Conservation (phyloP, 2,113 vertebrate genomes). For the Hemibagrus wyckioides region DNA sequence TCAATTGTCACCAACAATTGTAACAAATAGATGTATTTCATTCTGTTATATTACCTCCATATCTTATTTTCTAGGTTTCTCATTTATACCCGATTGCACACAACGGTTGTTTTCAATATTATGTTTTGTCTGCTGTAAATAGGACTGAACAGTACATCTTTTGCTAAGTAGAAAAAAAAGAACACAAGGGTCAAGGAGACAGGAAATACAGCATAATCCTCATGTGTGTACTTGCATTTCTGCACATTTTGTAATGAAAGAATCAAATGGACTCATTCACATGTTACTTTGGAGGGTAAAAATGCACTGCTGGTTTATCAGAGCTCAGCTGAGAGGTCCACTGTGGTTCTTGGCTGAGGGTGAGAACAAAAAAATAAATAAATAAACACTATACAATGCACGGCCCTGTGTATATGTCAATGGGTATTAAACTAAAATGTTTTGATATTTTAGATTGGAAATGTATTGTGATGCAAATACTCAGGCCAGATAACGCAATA, state of each 20-base stretch:
- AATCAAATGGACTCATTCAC: neutral
- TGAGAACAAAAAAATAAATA: neutral
- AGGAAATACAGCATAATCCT: neutral
- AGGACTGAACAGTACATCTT: neutral
- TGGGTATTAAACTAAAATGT: neutral
- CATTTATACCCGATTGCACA: neutral
- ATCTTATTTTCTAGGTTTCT: neutral
- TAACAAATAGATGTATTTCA: neutral
- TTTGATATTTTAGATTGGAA: neutral
- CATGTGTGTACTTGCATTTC: neutral
- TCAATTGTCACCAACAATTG: neutral
- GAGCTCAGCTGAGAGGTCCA: neutral
- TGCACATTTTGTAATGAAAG: neutral
- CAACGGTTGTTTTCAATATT: neutral
- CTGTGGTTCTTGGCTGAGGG: neutral
- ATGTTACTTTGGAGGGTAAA: neutral
- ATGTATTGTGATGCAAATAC: neutral
- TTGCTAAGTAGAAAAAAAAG: neutral
- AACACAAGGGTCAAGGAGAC: neutral
- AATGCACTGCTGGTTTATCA: neutral
- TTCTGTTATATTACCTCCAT: neutral
- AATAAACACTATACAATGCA: too few species aligned
- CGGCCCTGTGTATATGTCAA: neutral
- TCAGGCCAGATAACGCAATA: neutral
- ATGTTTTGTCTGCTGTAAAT: neutral